Evolutionary conservation across 2,888 invertebrate genomes (phyloP).

Genomic region (Apeira syringaria): DNA sequence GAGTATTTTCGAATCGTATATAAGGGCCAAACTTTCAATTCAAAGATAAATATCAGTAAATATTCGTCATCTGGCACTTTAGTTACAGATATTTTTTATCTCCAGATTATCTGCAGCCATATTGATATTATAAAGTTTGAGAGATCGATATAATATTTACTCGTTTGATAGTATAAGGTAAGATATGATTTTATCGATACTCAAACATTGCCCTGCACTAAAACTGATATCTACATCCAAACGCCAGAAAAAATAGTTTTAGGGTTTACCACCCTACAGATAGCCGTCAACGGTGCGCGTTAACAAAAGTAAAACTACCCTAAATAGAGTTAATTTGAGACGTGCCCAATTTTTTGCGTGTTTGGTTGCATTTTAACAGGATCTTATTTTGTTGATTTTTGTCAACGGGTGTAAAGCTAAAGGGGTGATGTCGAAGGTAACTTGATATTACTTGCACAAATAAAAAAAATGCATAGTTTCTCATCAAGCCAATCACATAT

Average conservation of each 20-base stretch:
- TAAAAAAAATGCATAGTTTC: too few relatives aligned
- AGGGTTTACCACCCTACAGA: constrained; percentile 56
- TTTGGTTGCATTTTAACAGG: constrained; percentile 73
- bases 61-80: too few relatives aligned
- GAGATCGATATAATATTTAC: too few relatives aligned
- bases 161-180: too few relatives aligned
- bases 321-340: constrained; percentile 61
- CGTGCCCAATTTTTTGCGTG: constrained; percentile 48
- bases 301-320: constrained; percentile 70
- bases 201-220: constrained; percentile 30
- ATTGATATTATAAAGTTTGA: too few relatives aligned
- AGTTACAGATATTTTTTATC: too few relatives aligned
- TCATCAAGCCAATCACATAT: too few relatives aligned
- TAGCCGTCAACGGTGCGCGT: constrained; percentile 51
- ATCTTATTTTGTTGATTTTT: constrained; percentile 52
- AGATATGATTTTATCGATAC: too few relatives aligned
- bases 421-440: constrained; percentile 46
- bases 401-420: constrained; percentile 40
- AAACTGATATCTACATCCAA: constrained; percentile 41
- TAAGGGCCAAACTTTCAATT: too few relatives aligned
- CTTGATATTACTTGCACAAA: constrained; percentile 7
- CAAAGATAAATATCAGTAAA: too few relatives aligned
- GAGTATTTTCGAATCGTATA: too few relatives aligned
- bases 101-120: too few relatives aligned
- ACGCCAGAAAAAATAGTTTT: constrained; percentile 56